Conservation (phyloP, 1,140 invertebrate species). For the Zaprionus kolodkinae region DNA sequence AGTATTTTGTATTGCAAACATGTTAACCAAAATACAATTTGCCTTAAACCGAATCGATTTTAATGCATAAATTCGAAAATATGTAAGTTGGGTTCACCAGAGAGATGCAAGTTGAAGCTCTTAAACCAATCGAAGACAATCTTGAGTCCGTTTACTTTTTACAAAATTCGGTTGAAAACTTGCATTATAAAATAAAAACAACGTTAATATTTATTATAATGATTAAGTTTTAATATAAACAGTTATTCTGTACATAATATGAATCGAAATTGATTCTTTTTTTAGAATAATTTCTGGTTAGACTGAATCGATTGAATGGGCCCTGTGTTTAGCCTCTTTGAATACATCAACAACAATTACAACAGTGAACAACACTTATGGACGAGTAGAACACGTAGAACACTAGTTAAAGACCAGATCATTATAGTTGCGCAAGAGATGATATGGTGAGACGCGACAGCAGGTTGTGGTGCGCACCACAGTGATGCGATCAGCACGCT, state of each 20-base stretch:
- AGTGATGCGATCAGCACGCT: conserved; percentile 97
- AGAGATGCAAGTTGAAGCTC: background rate
- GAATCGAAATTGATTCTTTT: conserved; percentile 5
- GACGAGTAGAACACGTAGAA: background rate
- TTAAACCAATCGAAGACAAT: background rate
- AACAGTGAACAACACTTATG: conserved; percentile 22
- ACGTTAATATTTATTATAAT: background rate
- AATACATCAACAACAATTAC: conserved; percentile 30
- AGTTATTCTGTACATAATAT: background rate
- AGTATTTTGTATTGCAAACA: conserved; percentile 47
- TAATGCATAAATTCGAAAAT: background rate
- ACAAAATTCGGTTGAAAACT: background rate
- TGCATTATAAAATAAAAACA: background rate
- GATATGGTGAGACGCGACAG: conserved; percentile 95
- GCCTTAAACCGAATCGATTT: conserved; percentile 39
- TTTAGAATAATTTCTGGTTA: background rate
- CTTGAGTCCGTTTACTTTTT: background rate
- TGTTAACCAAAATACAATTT: conserved; percentile 48
- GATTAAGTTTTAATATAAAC: background rate
- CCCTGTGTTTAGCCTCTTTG: background rate
- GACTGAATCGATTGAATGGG: background rate
- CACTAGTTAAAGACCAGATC: conserved; percentile 96
- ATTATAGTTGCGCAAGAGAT: conserved; percentile 95
- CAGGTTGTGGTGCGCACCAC: conserved; percentile 98
- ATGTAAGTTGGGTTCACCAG: background rate